Percentiles rank a stretch among this genome's conserved stretches.
Conservation (phyloP, 1,140 invertebrate genomes). For the Bathynomus jamesi region DNA sequence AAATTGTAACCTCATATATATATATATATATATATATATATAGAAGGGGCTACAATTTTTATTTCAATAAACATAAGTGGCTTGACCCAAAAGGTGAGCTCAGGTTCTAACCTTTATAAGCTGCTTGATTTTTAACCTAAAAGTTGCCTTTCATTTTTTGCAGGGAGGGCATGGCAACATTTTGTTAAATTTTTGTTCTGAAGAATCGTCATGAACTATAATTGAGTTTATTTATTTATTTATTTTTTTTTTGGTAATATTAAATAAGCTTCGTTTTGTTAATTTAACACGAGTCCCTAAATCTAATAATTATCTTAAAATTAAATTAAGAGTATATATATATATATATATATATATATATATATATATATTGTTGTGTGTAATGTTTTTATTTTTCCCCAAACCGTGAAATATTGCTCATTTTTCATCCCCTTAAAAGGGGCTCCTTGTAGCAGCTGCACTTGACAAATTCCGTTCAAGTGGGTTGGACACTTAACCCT, state of each 20-base stretch:
- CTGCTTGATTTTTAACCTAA: no score
- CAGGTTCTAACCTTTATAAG: no score
- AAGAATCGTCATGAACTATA: no score
- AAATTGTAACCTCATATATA: background rate
- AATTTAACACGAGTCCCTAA: background rate
- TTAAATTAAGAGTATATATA: background rate
- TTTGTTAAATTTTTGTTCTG: no score
- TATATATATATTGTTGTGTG: background rate
- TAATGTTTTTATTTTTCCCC: background rate
- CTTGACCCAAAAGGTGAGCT: no score
- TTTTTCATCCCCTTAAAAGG: background rate
- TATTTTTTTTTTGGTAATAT: no score
- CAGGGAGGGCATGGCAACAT: no score
- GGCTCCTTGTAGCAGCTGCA: background rate
- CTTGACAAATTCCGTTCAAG: background rate
- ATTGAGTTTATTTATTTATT: no score
- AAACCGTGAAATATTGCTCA: background rate
- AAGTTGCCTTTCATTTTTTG: no score
- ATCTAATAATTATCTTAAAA: background rate
- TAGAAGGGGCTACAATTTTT: background rate
- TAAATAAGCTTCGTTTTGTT: no score
- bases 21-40: background rate
- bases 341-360: constrained; percentile 3
- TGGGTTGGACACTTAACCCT: background rate
- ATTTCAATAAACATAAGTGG: no score